Evolutionary conservation across 2,113 vertebrate species (phyloP).

Genomic region (Tapirus terrestris): DNA sequence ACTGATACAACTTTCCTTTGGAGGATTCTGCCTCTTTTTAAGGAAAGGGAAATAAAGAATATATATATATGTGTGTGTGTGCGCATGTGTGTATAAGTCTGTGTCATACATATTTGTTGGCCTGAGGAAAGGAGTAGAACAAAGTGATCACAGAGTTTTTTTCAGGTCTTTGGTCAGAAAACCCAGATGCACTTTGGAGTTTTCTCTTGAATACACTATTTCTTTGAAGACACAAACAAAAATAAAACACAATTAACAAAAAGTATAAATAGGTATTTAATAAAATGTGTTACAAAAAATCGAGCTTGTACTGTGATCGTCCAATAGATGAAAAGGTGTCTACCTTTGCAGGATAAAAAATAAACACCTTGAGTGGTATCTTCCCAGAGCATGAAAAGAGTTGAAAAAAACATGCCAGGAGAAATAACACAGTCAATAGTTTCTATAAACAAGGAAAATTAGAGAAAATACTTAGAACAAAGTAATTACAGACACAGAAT

Average conservation of each 20-base stretch:
- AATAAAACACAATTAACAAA: neutral
- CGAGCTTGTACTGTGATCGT: neutral
- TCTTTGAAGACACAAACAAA: neutral
- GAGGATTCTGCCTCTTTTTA: neutral
- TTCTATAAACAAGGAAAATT: neutral
- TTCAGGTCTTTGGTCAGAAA: neutral
- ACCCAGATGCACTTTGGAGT: neutral
- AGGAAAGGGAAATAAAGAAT: neutral
- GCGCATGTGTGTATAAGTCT: neutral
- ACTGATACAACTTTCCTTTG: neutral
- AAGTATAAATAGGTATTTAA: neutral
- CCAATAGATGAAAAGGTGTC: neutral
- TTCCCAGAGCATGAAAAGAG: neutral
- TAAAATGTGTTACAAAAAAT: neutral
- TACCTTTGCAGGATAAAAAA: neutral
- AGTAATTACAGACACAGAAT: neutral
- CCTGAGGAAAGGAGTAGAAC: neutral
- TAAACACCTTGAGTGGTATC: neutral
- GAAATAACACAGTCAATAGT: neutral
- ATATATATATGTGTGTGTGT: neutral
- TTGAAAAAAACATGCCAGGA: neutral
- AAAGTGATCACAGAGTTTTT: neutral
- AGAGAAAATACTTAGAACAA: neutral
- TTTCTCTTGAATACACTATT: neutral
- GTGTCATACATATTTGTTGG: neutral